These are phyloP conservation scores for Cygnus olor DNA, from an alignment of 2,797 vertebrate genomes.

Conservation along the genomic window DNA sequence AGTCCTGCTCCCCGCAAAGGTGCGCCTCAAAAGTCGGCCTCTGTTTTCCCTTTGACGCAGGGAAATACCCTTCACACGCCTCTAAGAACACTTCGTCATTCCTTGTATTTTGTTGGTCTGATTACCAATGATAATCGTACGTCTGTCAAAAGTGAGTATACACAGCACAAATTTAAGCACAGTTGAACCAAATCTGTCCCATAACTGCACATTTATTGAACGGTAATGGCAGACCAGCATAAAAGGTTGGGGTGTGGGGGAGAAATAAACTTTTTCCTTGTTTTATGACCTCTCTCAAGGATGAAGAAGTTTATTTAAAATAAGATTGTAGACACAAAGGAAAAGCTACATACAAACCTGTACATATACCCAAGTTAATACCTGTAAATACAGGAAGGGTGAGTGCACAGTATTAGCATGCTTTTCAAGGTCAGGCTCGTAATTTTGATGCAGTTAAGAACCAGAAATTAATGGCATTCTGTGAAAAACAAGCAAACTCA, in stretches of 20 bases:
- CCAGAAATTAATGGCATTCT: background rate
- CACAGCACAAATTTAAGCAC: background rate
- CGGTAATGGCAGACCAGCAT: background rate
- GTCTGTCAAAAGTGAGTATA: background rate
- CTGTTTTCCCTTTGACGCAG: background rate
- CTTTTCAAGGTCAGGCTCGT: background rate
- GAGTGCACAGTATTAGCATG: background rate
- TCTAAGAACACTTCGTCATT: too few relatives aligned
- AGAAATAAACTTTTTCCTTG: background rate
- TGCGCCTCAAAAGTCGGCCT: background rate
- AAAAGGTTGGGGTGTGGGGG: background rate
- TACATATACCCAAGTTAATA: background rate
- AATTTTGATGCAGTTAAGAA: background rate
- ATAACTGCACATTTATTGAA: background rate
- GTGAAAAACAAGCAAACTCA: background rate
- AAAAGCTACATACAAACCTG: background rate
- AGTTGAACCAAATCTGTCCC: background rate
- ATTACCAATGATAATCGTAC: background rate
- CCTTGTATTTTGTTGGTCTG: too few relatives aligned
- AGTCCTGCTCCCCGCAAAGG: background rate
- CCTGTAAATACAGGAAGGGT: background rate
- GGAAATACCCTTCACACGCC: background rate
- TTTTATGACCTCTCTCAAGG: background rate
- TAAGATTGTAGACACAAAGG: background rate
- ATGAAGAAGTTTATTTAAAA: background rate